Evolutionary conservation across 2,797 vertebrate genomes (phyloP).

Genomic region (Alcedo atthis): DNA sequence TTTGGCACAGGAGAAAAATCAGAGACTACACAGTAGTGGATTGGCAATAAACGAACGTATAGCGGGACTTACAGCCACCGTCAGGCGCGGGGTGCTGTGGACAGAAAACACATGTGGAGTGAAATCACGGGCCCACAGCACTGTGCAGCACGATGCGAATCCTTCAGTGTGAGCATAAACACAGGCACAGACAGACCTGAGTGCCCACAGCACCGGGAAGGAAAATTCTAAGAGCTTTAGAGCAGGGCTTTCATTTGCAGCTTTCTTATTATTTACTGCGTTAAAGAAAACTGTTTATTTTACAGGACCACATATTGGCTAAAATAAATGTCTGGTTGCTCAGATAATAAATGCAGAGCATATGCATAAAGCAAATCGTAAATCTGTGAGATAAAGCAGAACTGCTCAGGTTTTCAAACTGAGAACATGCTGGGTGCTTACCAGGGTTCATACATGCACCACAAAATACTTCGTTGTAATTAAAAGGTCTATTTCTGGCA

Average conservation of each 20-base stretch:
- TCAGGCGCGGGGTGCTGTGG: neutral
- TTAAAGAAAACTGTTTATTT: neutral
- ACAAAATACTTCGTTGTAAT: neutral
- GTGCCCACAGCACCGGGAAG: rapidly evolving
- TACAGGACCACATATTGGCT: neutral
- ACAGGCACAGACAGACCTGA: neutral
- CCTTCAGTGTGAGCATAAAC: neutral
- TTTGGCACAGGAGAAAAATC: slow-evolving; percentile 50
- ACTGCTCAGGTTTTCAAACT: neutral
- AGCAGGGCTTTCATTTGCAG: neutral
- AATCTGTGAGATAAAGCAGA: slow-evolving; percentile 11
- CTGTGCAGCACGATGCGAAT: neutral
- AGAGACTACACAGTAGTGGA: slow-evolving; percentile 25
- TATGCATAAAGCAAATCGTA: neutral
- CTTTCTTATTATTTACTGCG: neutral
- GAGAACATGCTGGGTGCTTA: neutral
- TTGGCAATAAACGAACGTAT: slow-evolving; percentile 8
- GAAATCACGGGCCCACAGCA: neutral
- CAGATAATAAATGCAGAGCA: neutral
- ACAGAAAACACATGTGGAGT: neutral
- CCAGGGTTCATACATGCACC: neutral
- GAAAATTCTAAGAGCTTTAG: neutral
- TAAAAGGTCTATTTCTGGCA: neutral
- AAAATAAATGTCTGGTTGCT: neutral
- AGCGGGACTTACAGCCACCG: neutral